These are phyloP conservation scores for Aradus depressus DNA, from an alignment of 2,888 invertebrate species.

Conservation along the genomic window DNA sequence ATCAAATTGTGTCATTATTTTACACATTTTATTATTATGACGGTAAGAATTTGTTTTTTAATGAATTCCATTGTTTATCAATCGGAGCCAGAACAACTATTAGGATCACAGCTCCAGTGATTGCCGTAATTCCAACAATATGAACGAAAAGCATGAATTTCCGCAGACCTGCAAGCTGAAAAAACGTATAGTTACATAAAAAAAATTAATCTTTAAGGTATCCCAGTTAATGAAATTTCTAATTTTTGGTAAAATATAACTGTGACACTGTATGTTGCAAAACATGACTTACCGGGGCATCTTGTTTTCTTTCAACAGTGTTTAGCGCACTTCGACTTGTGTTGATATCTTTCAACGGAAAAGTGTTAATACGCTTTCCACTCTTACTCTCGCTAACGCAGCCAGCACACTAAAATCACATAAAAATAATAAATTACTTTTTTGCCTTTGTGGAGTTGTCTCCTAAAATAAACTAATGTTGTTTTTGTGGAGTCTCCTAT, in stretches of 20 bases:
- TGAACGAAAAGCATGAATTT: constrained; percentile 69
- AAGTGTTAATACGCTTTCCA: constrained; percentile 61
- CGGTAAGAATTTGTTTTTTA: constrained; percentile 25
- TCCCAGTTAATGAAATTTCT: background rate
- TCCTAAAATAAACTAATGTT: too few species aligned
- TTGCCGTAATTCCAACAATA: constrained; percentile 53
- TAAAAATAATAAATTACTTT: background rate
- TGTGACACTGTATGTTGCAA: background rate
- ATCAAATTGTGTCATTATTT: too few species aligned
- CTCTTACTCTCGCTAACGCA: constrained; percentile 64
- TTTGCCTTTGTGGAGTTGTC: too few species aligned
- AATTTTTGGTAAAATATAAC: background rate
- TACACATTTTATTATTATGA: constrained; percentile 17
- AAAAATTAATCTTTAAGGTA: background rate
- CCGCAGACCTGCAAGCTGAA: constrained; percentile 65
- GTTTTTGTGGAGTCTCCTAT: too few species aligned
- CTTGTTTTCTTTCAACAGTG: constrained; percentile 57
- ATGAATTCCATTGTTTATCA: constrained; percentile 44
- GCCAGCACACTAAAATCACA: constrained; percentile 52
- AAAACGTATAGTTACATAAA: constrained; percentile 29
- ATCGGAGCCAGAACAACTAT: constrained; percentile 66
- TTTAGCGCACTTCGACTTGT: constrained; percentile 49
- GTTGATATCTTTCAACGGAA: constrained; percentile 76
- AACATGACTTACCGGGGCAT: constrained; percentile 57
- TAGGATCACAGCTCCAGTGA: constrained; percentile 61